Base-by-base conservation (phyloP, 2,888 invertebrate species). In the Torymus texanus region DNA sequence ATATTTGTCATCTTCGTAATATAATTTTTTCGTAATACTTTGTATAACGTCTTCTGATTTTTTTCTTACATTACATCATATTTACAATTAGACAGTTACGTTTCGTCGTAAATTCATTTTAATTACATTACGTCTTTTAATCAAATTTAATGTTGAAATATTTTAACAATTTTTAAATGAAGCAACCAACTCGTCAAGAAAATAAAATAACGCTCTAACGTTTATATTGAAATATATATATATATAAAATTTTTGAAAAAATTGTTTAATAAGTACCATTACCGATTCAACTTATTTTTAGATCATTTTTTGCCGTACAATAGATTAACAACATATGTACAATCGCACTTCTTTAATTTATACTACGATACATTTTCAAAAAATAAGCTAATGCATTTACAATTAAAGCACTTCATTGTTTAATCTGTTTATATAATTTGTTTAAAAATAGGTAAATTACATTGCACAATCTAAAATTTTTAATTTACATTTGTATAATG, bases 21-120 rank as follows among this genome's bases (percentile, higher is more conserved):
- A 76, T 73, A 76, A 75, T 61, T 75, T 65, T 16, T 76, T 68
- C 58, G 8, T 76, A 79, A 76, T 80, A 78, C 80, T 80, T 80
- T 73, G 65, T 65, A 79, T 75, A 79, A 74, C 70, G 29, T 10
- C 16, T 75, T 24, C 29, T 53, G 18, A 65, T 62, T 76, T 80
- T 67, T 59, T 18, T 24, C 18, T 77, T 56, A 74, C 18, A 77
- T 70, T 72, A 67, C 18, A 65, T 18, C 61, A 21, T 80, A 80
- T 74, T 0, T 80, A 80, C 80, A 80, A 51, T 68, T 68, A 76
- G 53, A 78, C 67, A 68, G 21, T 70, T 68, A 11, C 56, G 62
- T 66, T 67, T 75, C 58, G 55, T 75, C 79, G 56, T 41, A 41
- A 41, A 41, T 41, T 41, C 53, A 65, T 58, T 61, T 29, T 63